phyloP scores from a whole-genome alignment of 2,113 vertebrate species.

The Taurulus bubalis region DNA sequence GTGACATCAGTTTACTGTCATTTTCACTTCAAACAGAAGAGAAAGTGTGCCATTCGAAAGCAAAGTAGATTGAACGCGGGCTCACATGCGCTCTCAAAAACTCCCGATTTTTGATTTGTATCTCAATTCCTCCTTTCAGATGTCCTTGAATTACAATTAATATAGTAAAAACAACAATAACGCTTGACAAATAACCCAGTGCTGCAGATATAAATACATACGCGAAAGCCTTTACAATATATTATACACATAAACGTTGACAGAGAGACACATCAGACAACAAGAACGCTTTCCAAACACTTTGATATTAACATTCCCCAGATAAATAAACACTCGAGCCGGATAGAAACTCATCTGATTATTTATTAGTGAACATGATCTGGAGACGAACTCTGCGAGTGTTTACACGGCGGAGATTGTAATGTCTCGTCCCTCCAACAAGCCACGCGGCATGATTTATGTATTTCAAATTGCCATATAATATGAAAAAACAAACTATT shows the following conservation, averaged over 20 bases:
- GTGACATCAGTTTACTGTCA: slow-evolving; percentile 11
- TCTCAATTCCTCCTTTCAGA: not conserved
- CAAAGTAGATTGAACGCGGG: slow-evolving; percentile 1
- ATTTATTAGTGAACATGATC: slow-evolving; percentile 7
- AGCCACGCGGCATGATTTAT: not conserved
- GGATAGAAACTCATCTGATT: not conserved
- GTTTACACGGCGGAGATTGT: slow-evolving; percentile 19
- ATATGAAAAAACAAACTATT: not conserved
- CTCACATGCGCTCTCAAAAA: not conserved
- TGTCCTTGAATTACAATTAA: not conserved
- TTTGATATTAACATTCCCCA: not conserved
- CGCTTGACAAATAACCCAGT: not conserved
- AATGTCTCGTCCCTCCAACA: not conserved
- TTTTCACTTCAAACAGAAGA: slow-evolving; percentile 28
- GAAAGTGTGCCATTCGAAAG: slow-evolving; percentile 8
- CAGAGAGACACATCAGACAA: slow-evolving; percentile 13
- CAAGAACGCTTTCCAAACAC: not conserved
- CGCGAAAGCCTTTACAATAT: not conserved
- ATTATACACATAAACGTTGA: slow-evolving; percentile 1
- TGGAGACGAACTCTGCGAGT: not conserved
- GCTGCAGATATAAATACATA: not conserved
- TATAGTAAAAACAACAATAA: not conserved
- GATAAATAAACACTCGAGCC: not conserved
- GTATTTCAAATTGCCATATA: not conserved
- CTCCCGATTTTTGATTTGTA: not conserved